phyloP scores from a whole-genome alignment of 1,140 invertebrate species.

The Epicauta chinensis region DNA sequence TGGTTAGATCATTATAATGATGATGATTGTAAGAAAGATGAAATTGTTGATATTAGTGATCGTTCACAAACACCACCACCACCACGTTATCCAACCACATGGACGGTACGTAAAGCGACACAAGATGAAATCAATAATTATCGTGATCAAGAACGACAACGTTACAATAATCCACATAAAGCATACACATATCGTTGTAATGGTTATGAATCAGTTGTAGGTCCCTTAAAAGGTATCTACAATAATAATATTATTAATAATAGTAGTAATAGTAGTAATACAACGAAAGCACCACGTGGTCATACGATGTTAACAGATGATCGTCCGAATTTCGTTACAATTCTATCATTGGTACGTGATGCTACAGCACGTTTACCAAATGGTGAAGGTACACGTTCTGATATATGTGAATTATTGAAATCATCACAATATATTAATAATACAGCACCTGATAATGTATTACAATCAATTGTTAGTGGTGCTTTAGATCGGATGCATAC shows the following conservation, averaged over 20 bases:
- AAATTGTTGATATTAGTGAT: constrained; percentile 39
- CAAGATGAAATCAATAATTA: constrained; percentile 72
- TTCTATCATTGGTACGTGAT: constrained; percentile 84
- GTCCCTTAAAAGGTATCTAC: constrained; percentile 84
- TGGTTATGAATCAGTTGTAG: constrained; percentile 81
- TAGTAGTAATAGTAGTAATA: too few relatives aligned
- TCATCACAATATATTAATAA: constrained; percentile 79
- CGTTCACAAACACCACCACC: constrained; percentile 49
- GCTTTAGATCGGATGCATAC: constrained; percentile 84
- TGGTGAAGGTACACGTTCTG: constrained; percentile 85
- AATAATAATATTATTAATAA: constrained; percentile 32
- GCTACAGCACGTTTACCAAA: constrained; percentile 88
- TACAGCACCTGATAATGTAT: constrained; percentile 60
- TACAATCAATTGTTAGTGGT: constrained; percentile 82
- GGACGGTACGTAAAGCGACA: constrained; percentile 74
- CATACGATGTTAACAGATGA: constrained; percentile 77
- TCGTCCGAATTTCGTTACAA: constrained; percentile 86
- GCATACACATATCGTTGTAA: constrained; percentile 77
- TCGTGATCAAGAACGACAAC: constrained; percentile 59
- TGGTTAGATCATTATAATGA: constrained; percentile 63
- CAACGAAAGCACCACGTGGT: constrained; percentile 60
- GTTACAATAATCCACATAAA: constrained; percentile 76
- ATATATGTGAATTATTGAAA: constrained; percentile 78
- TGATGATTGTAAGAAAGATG: constrained; percentile 36
- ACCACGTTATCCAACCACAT: constrained; percentile 59